Conservation (phyloP, 2,797 vertebrate genomes). For the Melanotaenia nigrans region DNA sequence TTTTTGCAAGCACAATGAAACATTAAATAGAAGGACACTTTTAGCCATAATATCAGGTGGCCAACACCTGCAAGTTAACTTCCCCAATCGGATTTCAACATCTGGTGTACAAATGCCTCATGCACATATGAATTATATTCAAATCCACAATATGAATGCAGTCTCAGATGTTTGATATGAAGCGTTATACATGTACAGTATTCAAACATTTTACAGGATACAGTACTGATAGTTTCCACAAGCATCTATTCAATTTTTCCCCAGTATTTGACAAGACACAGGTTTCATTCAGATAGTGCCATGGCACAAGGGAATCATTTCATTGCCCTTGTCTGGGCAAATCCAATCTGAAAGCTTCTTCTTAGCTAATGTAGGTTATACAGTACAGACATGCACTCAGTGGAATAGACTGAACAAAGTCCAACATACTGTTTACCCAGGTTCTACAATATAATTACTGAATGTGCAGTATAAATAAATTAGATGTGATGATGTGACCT, state of each 20-base stretch:
- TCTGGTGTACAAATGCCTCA: no score
- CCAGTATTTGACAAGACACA: slow-evolving; percentile 5
- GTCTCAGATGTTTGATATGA: neutral
- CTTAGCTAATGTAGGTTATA: slow-evolving; percentile 11
- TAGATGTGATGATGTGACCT: slow-evolving; percentile 25
- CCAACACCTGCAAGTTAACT: no score
- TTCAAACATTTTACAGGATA: neutral
- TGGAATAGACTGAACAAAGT: slow-evolving; percentile 24
- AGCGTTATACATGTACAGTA: neutral
- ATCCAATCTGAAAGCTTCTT: slow-evolving; percentile 26
- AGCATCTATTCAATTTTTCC: slow-evolving; percentile 8
- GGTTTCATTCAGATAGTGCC: slow-evolving; percentile 35
- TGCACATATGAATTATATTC: no score
- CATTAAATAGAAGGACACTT: neutral
- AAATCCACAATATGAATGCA: neutral
- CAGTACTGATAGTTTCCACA: neutral
- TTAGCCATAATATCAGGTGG: neutral
- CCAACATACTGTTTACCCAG: slow-evolving; percentile 16
- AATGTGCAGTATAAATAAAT: slow-evolving; percentile 36
- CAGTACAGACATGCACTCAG: slow-evolving; percentile 27
- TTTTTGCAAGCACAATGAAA: no score
- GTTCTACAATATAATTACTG: slow-evolving; percentile 39
- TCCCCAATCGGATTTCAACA: no score
- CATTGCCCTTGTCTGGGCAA: slow-evolving; percentile 19
- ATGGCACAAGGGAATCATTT: slow-evolving; percentile 4